Conservation (phyloP, 2,888 invertebrate species). For the Epirrhoe tristata region DNA sequence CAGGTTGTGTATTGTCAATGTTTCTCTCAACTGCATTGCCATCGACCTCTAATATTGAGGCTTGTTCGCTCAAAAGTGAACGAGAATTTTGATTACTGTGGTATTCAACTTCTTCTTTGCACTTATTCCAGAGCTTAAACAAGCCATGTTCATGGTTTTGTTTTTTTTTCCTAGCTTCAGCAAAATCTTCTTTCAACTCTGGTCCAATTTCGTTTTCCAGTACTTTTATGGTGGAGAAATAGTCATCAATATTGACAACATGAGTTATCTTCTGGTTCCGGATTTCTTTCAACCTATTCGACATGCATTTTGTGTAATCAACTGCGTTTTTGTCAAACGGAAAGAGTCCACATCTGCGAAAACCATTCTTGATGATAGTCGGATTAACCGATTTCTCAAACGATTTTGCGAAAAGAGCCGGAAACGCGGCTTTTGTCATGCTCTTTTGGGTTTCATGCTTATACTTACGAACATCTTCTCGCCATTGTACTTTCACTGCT, state of each 20-base stretch:
- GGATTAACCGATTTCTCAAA: slow-evolving; percentile 21
- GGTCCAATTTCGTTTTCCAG: slow-evolving; percentile 11
- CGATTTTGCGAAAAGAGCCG: slow-evolving; percentile 21
- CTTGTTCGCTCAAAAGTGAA: slow-evolving; percentile 10
- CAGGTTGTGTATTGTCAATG: no score
- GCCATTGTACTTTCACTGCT: slow-evolving; percentile 20
- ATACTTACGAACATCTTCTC: slow-evolving; percentile 9
- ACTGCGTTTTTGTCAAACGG: slow-evolving; percentile 34
- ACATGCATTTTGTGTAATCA: slow-evolving; percentile 18
- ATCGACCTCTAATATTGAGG: slow-evolving; percentile 5
- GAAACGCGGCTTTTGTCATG: slow-evolving; percentile 5
- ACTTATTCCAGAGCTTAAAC: slow-evolving; percentile 11
- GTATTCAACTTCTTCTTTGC: slow-evolving; percentile 11
- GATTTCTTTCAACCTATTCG: slow-evolving; percentile 22
- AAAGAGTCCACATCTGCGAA: slow-evolving; percentile 34
- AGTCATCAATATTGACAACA: slow-evolving; percentile 15
- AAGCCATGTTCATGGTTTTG: slow-evolving; percentile 12
- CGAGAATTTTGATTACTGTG: slow-evolving; percentile 11
- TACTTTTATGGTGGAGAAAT: slow-evolving; percentile 17
- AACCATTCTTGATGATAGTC: slow-evolving; percentile 21
- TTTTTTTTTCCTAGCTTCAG: slow-evolving; percentile 9
- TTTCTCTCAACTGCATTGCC: no score
- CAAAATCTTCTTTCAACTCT: slow-evolving; percentile 12
- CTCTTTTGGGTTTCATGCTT: slow-evolving; percentile 17
- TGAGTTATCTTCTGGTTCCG: slow-evolving; percentile 14